Conservation (phyloP, 64 coral and sea anemone species). For the Porites australiensis region DNA sequence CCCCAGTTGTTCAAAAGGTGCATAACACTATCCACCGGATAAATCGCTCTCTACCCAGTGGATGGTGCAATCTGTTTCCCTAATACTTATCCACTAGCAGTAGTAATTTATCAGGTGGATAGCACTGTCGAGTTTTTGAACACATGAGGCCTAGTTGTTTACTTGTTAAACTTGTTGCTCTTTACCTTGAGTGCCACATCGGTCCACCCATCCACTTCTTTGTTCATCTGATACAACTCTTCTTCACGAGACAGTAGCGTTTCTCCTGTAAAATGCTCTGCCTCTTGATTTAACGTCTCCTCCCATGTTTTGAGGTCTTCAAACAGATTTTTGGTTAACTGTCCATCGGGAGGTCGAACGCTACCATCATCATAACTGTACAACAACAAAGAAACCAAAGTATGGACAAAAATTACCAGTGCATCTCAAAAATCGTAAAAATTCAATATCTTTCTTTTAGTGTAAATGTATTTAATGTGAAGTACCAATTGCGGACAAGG, state of each 20-base stretch:
- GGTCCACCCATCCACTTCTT: conserved; percentile 93
- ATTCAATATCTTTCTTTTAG: too few species aligned
- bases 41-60: too few species aligned
- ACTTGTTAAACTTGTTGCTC: background rate
- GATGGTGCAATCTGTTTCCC: too few species aligned
- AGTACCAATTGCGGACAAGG: too few species aligned
- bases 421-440: background rate
- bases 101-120: too few species aligned
- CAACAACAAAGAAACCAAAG: background rate
- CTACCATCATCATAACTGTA: conserved; percentile 88
- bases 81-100: too few species aligned
- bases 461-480: too few species aligned
- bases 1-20: too few species aligned
- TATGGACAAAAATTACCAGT: background rate
- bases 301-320: conserved; percentile 82
- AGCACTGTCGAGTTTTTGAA: too few species aligned
- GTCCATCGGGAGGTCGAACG: conserved; percentile 69
- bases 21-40: too few species aligned
- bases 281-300: conserved; percentile 86
- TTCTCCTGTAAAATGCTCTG: conserved; percentile 88
- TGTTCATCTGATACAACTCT: conserved; percentile 90
- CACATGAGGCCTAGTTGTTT: background rate
- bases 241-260: conserved; percentile 82
- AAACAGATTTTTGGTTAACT: conserved; percentile 66
- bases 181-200: conserved; percentile 92